Percentiles rank a stretch among this genome's conserved stretches.
Conservation (phyloP, 2,113 vertebrate species). For the Apteryx owenii region DNA sequence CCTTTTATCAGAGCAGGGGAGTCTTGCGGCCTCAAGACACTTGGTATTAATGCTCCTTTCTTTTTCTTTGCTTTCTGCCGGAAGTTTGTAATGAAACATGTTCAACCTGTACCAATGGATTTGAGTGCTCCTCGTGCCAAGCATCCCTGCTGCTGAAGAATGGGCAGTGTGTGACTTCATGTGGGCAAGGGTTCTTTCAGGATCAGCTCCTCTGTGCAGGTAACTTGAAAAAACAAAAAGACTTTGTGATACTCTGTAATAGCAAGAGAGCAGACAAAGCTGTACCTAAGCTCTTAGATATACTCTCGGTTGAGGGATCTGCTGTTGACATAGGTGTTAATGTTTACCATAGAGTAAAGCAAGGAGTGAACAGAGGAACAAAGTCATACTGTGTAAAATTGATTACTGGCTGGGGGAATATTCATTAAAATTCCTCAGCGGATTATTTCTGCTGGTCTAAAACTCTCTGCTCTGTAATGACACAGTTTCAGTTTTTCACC, state of each 20-base stretch:
- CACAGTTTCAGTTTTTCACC: not conserved
- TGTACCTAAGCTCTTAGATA: accelerated
- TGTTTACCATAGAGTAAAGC: not conserved
- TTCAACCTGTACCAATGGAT: conserved; percentile 74
- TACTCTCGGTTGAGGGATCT: not conserved
- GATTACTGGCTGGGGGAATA: not conserved
- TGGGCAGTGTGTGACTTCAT: conserved; percentile 79
- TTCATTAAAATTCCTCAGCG: accelerated
- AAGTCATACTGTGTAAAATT: not conserved
- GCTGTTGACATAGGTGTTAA: conserved; percentile 30
- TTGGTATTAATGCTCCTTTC: not conserved
- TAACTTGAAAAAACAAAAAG: conserved; percentile 1
- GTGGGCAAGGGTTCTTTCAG: conserved; percentile 77
- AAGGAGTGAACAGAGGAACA: not conserved
- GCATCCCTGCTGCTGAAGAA: conserved; percentile 72
- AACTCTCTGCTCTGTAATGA: not conserved
- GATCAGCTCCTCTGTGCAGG: conserved; percentile 79
- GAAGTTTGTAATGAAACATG: conserved; percentile 83
- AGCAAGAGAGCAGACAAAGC: not conserved
- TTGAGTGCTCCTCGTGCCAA: conserved; percentile 80
- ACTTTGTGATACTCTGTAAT: not conserved
- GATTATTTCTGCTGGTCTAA: not conserved
- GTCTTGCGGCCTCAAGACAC: not conserved
- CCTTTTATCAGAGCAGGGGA: not conserved
- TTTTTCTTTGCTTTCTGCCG: not conserved